Percentiles rank a stretch among this genome's conserved stretches.
These are phyloP conservation scores for Scleropages formosus DNA, from an alignment of 2,797 vertebrate genomes.

Conservation along the genomic window DNA sequence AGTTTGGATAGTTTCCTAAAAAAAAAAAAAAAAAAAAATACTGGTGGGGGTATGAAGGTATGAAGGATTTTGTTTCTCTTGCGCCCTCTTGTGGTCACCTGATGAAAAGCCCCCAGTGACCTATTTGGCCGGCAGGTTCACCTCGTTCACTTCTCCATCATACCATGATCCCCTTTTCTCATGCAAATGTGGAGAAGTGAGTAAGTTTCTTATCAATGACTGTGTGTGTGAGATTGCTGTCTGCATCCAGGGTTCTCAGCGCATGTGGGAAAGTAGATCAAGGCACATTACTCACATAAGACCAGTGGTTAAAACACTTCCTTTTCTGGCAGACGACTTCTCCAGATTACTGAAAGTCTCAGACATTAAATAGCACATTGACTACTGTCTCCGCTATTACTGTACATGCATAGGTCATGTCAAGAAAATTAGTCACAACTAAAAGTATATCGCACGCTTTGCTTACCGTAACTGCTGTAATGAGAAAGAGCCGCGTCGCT, in stretches of 20 bases:
- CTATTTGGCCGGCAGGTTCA: constrained; percentile 33
- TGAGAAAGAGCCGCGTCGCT: constrained; percentile 4
- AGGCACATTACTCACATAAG: constrained; percentile 23
- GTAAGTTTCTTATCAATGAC: background rate
- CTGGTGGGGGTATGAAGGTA: too few relatives aligned
- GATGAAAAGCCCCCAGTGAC: constrained; percentile 21
- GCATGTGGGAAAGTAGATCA: constrained; percentile 22
- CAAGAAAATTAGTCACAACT: constrained; percentile 22
- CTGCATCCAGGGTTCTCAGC: background rate
- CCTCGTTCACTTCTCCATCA: background rate
- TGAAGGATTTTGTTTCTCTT: background rate
- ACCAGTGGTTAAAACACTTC: constrained; percentile 22
- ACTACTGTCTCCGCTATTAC: background rate
- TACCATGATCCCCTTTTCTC: background rate
- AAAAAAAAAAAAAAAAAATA: too few relatives aligned
- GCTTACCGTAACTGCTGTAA: constrained; percentile 16
- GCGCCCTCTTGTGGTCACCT: constrained; percentile 50
- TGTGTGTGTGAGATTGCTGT: too few relatives aligned
- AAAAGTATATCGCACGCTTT: constrained; percentile 9
- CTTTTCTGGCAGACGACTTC: constrained; percentile 6
- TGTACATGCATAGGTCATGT: background rate
- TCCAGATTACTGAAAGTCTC: constrained; percentile 20
- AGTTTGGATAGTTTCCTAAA: too few relatives aligned
- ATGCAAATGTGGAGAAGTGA: background rate
- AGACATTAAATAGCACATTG: constrained; percentile 7